These are phyloP conservation scores for Cardiocondyla obscurior DNA, from an alignment of 1,140 invertebrate genomes.

Conservation along the genomic window DNA sequence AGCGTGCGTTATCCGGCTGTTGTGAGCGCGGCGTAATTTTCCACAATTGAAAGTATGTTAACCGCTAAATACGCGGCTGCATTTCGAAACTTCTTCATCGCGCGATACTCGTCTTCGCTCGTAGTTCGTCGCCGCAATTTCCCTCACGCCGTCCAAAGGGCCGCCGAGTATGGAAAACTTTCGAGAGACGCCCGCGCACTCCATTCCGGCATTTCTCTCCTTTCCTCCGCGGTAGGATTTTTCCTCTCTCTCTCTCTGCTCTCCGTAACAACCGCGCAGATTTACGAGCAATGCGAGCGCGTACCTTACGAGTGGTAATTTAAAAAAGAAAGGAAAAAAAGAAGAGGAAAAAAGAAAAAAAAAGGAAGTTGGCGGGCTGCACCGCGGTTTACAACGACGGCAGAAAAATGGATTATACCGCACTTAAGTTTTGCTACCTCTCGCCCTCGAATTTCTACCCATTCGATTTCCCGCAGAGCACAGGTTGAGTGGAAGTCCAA, in stretches of 20 bases:
- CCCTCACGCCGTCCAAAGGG: not conserved
- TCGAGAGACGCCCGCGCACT: not conserved
- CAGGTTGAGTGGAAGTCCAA: constrained; percentile 13
- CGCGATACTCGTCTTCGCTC: constrained; percentile 3
- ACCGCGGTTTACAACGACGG: constrained; percentile 7
- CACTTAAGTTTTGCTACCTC: constrained; percentile 11
- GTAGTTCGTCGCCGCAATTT: not conserved
- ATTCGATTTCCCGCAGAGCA: not conserved
- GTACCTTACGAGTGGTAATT: constrained; percentile 58
- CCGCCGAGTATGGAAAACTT: constrained; percentile 16
- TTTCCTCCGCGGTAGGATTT: not conserved
- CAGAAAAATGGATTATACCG: constrained; percentile 40
- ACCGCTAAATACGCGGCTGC: constrained; percentile 12
- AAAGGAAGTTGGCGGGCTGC: constrained; percentile 24
- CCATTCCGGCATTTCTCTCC: constrained; percentile 1
- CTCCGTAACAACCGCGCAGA: not conserved
- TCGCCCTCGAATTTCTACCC: not conserved
- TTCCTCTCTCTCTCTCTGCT: not conserved
- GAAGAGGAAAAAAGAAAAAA: constrained; percentile 47
- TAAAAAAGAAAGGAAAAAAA: constrained; percentile 50
- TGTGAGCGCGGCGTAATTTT: not conserved
- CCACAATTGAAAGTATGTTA: not conserved
- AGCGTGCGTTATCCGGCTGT: not conserved
- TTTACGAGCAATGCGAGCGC: constrained; percentile 50
- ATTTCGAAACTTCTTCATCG: constrained; percentile 16